Evolutionary conservation across 1,140 invertebrate genomes (phyloP), one percentile per base, ranked within the genome.

Genomic region (Hestina assimilis): DNA sequence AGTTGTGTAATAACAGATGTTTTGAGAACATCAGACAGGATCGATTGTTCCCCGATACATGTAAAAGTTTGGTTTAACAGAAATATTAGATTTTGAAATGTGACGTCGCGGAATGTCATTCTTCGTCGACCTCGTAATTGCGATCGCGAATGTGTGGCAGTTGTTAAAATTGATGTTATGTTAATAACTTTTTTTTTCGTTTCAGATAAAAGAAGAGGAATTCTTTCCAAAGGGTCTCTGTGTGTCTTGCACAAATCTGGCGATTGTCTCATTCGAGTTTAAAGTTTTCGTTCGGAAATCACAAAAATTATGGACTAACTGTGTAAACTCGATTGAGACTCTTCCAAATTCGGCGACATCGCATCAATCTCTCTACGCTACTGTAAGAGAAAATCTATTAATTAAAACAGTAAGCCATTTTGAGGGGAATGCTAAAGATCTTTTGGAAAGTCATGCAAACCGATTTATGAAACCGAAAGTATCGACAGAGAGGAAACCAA

Each of bases 181-280:
- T 28, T 50, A 33, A 43, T 24, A 26, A 52, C 19, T 19, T 38
- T 26, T 54, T 55, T 28, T 47, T 11, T 56, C 17, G 31, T 82
- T 82, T 26, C 75, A 87, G 84, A 58, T 82, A 11, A 43, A 42
- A 17, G 78, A 79, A 21, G 82, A 83, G 46, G 15, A 58, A 9
- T 47, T 69, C 7, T 69, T 63, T 56, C 84, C 81, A 0, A 46
- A 52, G 3, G 72, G 75, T 1, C 47, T 75, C 1, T 87, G 84
- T 40, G 62, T 70, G 0, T 26, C 65, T 0, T 87, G 84, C 60
- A 73, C 72, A 3, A 60, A 63, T 20, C 41, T 64, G 8, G 81
- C 77, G 1, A 53, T 77, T 7, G 51, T 71, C 4, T 79, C 80
- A 0, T 78, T 71, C 23, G 71, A 82, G 26, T 83, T 86, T 33